Evolutionary conservation across 2,888 invertebrate species (phyloP), one percentile per base, ranked within the genome.

Genomic region (Cephonodes hylas): DNA sequence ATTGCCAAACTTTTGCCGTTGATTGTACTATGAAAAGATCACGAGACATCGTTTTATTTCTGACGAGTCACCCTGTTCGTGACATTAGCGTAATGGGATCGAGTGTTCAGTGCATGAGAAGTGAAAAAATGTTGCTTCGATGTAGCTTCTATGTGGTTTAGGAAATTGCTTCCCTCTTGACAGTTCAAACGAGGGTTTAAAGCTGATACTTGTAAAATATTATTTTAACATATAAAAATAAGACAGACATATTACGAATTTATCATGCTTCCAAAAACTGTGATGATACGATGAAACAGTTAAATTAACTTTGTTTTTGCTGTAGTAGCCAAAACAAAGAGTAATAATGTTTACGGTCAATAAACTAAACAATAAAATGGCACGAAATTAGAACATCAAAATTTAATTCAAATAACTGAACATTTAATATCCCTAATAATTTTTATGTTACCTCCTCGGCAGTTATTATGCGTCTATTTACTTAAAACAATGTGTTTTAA

Each of bases 11-110:
- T 60, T 60, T 57, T 23, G 31, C 25, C 8, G 15, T 10, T 18
- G 60, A 63, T 60, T 63, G 62, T 68, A 66, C 68, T 59, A 61
- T 23, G 0, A 22, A 53, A 56, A 63, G 65, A 68, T 67, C 62
- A 62, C 61, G 57, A 65, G 46, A 64, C 63, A 66, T 61, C 65
- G 53, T 70, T 70, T 72, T 71, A 68, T 70, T 75, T 75, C 70
- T 73, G 72, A 75, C 62, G 72, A 79, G 76, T 83, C 77, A 80
- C 66, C 62, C 67, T 74, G 73, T 64, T 72, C 71, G 67, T 73
- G 73, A 76, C 79, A 78, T 84, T 78, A 76, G 69, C 67, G 69
- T 79, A 79, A 83, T 80, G 73, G 74, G 72, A 71, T 77, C 67
- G 63, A 67, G 63, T 65, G 63, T 65, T 62, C 60, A 58, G 64